Base-by-base conservation (phyloP, 2,888 invertebrate species). In the Stomorhina lunata region DNA sequence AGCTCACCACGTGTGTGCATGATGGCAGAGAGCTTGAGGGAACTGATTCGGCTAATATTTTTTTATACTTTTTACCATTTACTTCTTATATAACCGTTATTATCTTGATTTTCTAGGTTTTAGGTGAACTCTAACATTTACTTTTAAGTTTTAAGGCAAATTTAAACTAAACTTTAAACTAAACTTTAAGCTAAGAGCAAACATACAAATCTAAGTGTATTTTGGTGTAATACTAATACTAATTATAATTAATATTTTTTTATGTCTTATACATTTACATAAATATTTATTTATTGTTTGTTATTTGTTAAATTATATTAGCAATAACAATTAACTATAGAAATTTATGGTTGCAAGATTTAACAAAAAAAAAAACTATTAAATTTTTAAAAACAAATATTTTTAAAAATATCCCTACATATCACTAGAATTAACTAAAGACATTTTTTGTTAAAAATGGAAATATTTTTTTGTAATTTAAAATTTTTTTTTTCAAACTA, bases 261-360 rank as follows among this genome's bases (percentile, higher is more conserved):
- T n/a, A n/a, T n/a, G n/a, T n/a, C n/a, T n/a, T n/a, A n/a, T n/a
- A n/a, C n/a, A n/a, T n/a, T n/a, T n/a, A n/a, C n/a, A n/a, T n/a
- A n/a, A n/a, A n/a, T 85, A 84, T 85, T 86, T 85, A 85, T 88
- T 87, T 86, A 85, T 86, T 86, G 86, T 84, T n/a, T 88, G 50
- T 77, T 40, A 59, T 85, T 87, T 84, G 83, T 85, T 81, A 85
- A 83, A 66, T 25, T 9, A 10, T 43, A 65, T 55, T 53, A 65
- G 22, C 57, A 76, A 48, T 43, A 69, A 78, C 76, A 81, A 57
- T 10, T 81, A 63, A 75, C 78, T 78, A 55, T 78, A 81, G 78
- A 73, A 68, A 81, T 78, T 63, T 69, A 73, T 81, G 78, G 78
- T 81, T 81, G 77, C 66, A 68, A 80, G 15, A 37, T 37, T n/a